These are phyloP conservation scores for Phanerotoma sp. DNA, from an alignment of 2,888 invertebrate species.

Conservation along the genomic window DNA sequence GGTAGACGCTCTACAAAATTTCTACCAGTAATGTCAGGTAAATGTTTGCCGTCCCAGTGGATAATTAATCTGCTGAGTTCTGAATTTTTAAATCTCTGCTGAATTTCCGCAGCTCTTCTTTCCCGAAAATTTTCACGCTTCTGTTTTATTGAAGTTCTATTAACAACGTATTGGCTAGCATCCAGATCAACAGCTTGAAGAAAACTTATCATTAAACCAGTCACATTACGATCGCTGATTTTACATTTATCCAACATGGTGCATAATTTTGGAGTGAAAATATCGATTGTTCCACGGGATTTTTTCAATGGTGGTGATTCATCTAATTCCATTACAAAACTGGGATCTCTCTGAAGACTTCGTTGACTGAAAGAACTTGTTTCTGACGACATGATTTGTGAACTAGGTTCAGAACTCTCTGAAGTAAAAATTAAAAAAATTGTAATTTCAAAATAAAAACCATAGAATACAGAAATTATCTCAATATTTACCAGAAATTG, in stretches of 20 bases:
- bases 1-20: conserved; percentile 8
- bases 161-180: conserved; percentile 5
- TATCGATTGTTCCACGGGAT: too few relatives aligned
- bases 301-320: too few relatives aligned
- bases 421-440: neutral
- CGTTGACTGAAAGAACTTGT: neutral
- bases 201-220: too few relatives aligned
- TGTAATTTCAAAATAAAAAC: neutral
- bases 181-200: too few relatives aligned
- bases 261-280: too few relatives aligned
- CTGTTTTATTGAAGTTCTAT: conserved; percentile 9
- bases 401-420: neutral
- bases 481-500: neutral
- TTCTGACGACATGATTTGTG: neutral
- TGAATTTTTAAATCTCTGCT: neutral
- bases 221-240: too few relatives aligned
- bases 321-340: neutral
- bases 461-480: neutral
- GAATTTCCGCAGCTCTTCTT: conserved; percentile 7
- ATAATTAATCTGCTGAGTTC: conserved; percentile 7
- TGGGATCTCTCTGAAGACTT: neutral
- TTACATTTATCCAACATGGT: too few relatives aligned
- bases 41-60: conserved; percentile 8
- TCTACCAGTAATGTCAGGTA: conserved; percentile 9
- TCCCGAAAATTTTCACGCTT: conserved; percentile 1